phyloP scores from a whole-genome alignment of 2,797 vertebrate genomes.

The Brachymystax lenok region DNA sequence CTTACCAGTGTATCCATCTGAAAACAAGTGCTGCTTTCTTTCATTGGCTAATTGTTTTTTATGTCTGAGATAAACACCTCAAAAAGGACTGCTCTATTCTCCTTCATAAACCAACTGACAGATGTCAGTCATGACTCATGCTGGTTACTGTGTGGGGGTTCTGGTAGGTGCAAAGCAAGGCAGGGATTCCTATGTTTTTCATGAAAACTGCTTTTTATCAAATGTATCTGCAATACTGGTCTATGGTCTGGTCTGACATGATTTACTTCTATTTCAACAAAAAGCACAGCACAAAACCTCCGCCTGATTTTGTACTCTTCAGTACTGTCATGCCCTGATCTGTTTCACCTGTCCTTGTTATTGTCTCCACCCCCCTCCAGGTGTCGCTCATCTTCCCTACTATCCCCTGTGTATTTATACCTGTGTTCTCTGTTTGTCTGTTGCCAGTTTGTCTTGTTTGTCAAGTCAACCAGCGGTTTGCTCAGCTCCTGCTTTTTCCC shows the following conservation, averaged over 20 bases:
- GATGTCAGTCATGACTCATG: slow-evolving; percentile 54
- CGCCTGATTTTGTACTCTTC: not conserved
- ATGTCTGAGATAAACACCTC: not conserved
- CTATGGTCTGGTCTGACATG: not conserved
- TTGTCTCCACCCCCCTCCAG: too few species aligned
- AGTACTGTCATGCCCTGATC: too few species aligned
- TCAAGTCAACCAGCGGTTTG: too few species aligned
- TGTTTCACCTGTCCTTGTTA: too few species aligned
- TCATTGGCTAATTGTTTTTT: not conserved
- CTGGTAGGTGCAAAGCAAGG: slow-evolving; percentile 15
- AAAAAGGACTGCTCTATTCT: not conserved
- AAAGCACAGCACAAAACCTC: not conserved
- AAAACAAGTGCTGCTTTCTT: not conserved
- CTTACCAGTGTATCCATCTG: not conserved
- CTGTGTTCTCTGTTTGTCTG: too few species aligned
- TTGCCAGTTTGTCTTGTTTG: too few species aligned
- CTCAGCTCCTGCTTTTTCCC: too few species aligned
- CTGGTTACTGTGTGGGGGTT: slow-evolving; percentile 47
- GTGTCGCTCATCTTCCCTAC: too few species aligned
- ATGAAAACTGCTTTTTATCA: not conserved
- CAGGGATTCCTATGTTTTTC: slow-evolving; percentile 41
- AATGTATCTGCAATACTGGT: slow-evolving; percentile 7
- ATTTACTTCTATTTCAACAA: not conserved
- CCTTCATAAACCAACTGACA: slow-evolving; percentile 34
- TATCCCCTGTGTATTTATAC: too few species aligned